A percentile compares a stretch with the other conserved stretches of the same genome.
Evolutionary conservation across 2,888 invertebrate species (phyloP).

Genomic region (Erynnis tages): DNA sequence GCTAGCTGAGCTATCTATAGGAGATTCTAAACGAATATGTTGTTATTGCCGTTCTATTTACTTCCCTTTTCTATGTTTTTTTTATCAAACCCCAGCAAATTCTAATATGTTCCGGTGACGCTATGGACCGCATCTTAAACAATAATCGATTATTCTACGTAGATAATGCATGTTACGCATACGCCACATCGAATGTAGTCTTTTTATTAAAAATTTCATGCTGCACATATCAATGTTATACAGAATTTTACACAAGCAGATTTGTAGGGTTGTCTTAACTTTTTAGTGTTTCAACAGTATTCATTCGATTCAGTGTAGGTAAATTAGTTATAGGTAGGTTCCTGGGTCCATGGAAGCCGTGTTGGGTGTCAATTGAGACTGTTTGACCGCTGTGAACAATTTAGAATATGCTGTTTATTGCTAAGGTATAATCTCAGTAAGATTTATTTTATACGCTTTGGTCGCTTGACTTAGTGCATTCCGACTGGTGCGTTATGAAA

Average conservation of each 20-base stretch:
- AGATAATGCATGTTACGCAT: too few relatives aligned
- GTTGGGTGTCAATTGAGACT: slow-evolving; percentile 3
- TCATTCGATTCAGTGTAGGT: slow-evolving; percentile 17
- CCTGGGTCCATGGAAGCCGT: slow-evolving; percentile 1
- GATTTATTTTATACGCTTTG: slow-evolving; percentile 73
- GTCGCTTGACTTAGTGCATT: slow-evolving; percentile 75
- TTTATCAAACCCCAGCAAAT: slow-evolving; percentile 17
- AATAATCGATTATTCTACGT: slow-evolving; percentile 8
- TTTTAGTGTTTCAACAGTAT: slow-evolving; percentile 11
- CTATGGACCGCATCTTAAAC: slow-evolving; percentile 17
- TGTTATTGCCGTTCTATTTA: too few relatives aligned
- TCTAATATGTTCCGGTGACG: slow-evolving; percentile 21
- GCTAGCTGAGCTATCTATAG: too few relatives aligned
- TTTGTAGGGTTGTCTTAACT: slow-evolving; percentile 9
- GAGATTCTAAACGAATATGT: too few relatives aligned
- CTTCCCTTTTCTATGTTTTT: too few relatives aligned
- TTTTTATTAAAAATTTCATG: slow-evolving; percentile 19
- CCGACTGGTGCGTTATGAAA: slow-evolving; percentile 71
- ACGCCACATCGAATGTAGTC: slow-evolving; percentile 22
- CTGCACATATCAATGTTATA: slow-evolving; percentile 22
- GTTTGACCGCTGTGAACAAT: slow-evolving; percentile 29
- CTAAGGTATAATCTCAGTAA: slow-evolving; percentile 71
- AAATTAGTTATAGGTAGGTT: slow-evolving; percentile 19
- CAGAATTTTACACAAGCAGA: slow-evolving; percentile 16
- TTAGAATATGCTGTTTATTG: slow-evolving; percentile 39